These are phyloP conservation scores for Holotrichia oblita DNA, from an alignment of 1,140 invertebrate genomes.

Conservation along the genomic window DNA sequence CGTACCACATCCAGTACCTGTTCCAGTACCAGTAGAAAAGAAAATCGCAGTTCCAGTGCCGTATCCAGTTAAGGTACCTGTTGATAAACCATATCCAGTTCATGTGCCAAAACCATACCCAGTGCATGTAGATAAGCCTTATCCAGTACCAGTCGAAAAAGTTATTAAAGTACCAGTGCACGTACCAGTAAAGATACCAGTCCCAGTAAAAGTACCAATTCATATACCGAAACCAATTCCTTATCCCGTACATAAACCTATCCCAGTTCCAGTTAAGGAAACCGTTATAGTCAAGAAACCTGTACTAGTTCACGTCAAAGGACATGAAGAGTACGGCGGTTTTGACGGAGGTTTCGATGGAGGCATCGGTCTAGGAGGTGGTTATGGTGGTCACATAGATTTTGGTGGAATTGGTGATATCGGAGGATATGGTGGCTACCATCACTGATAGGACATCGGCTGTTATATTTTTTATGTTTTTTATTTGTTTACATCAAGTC, in stretches of 20 bases:
- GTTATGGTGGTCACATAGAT: conserved; percentile 37
- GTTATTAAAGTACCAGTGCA: conserved; percentile 68
- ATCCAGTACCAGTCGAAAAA: conserved; percentile 65
- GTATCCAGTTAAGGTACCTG: conserved; percentile 52
- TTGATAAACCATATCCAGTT: too few relatives aligned
- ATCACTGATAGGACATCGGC: conserved; percentile 25
- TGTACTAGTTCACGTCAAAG: conserved; percentile 65
- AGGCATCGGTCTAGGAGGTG: background rate
- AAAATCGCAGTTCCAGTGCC: conserved; percentile 54
- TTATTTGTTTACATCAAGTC: conserved; percentile 24
- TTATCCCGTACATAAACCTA: conserved; percentile 64
- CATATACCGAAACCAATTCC: conserved; percentile 67
- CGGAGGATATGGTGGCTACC: conserved; percentile 31
- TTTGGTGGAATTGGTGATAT: conserved; percentile 10
- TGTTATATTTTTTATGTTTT: conserved; percentile 22
- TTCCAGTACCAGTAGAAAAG: conserved; percentile 51
- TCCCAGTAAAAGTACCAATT: conserved; percentile 62
- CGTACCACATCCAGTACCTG: conserved; percentile 51
- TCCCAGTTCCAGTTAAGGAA: conserved; percentile 64
- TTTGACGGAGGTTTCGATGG: conserved; percentile 46
- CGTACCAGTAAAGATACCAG: conserved; percentile 66
- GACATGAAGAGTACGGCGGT: conserved; percentile 50
- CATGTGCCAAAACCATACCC: conserved; percentile 48
- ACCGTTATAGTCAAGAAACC: conserved; percentile 66
- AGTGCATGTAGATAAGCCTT: conserved; percentile 62